phyloP scores from a whole-genome alignment of 2,113 vertebrate species.

The Zosterops japonicus region DNA sequence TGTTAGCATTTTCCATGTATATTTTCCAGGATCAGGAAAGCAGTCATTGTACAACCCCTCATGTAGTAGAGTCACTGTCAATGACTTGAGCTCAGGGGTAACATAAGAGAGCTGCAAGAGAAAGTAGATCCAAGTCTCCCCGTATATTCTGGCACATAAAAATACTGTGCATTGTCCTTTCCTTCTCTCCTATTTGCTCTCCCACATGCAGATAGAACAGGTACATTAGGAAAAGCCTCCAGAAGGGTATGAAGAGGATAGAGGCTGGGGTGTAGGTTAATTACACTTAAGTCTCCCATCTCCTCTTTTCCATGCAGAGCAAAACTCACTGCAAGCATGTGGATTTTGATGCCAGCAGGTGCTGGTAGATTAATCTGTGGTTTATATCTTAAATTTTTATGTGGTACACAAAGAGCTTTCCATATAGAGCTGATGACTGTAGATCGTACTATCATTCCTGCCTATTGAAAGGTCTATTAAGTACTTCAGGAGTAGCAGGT shows the following conservation, averaged over 20 bases:
- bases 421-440: not conserved
- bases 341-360: not conserved
- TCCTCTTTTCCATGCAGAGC: not conserved
- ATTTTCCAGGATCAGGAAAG: not conserved
- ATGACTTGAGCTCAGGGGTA: not conserved
- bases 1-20: not conserved
- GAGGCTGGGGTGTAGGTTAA: not conserved
- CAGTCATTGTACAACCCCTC: not conserved
- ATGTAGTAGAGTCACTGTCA: not conserved
- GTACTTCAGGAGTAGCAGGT: not conserved
- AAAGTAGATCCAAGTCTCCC: not conserved
- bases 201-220: not conserved
- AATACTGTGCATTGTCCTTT: not conserved
- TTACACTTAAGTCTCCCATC: not conserved
- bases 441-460: not conserved
- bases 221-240: not conserved
- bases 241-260: not conserved
- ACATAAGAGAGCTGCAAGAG: not conserved
- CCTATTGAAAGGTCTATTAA: not conserved
- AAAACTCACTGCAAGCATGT: not conserved
- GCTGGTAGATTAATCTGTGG: not conserved
- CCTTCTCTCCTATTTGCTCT: not conserved
- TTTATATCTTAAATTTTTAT: not conserved
- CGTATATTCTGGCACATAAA: not conserved
- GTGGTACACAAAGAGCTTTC: not conserved